A percentile compares a stretch with the other conserved stretches of the same genome.
Conservation (phyloP, 2,888 invertebrate genomes). For the Anarsia innoxiella region DNA sequence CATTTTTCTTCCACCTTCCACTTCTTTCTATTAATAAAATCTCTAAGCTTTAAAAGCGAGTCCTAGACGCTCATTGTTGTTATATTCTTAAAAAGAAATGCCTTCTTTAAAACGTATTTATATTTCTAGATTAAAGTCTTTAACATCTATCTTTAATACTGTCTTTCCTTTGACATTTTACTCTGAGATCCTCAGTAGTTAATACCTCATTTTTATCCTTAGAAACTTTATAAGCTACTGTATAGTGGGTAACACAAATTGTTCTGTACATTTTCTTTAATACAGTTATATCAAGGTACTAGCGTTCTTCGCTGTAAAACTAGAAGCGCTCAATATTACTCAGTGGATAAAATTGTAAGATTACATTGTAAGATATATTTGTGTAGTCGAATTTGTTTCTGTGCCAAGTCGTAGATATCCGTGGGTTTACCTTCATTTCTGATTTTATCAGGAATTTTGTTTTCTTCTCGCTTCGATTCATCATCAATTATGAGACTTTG, state of each 20-base stretch:
- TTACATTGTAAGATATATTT: constrained; percentile 5
- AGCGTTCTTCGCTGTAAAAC: constrained; percentile 2
- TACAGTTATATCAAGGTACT: too few species aligned
- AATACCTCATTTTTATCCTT: too few species aligned
- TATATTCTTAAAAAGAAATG: constrained; percentile 19
- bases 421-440: constrained; percentile 4
- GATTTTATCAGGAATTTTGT: background rate
- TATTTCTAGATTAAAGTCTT: too few species aligned
- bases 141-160: too few species aligned
- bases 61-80: constrained; percentile 19
- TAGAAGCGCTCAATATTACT: constrained; percentile 4
- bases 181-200: too few species aligned
- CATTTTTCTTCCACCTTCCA: constrained; percentile 39
- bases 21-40: constrained; percentile 27
- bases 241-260: too few species aligned
- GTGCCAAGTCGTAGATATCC: constrained; percentile 1
- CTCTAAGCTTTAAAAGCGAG: constrained; percentile 22
- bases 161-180: too few species aligned
- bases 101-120: too few species aligned
- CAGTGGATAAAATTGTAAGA: constrained; percentile 3
- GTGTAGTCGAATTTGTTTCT: constrained; percentile 3
- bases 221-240: too few species aligned
- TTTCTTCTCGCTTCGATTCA: background rate
- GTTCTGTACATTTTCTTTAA: too few species aligned
- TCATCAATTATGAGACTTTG: too few species aligned